Evolutionary conservation across 1,140 invertebrate genomes (phyloP), one percentile per base, ranked within the genome.

Genomic region (Leptestheria dahalacensis): DNA sequence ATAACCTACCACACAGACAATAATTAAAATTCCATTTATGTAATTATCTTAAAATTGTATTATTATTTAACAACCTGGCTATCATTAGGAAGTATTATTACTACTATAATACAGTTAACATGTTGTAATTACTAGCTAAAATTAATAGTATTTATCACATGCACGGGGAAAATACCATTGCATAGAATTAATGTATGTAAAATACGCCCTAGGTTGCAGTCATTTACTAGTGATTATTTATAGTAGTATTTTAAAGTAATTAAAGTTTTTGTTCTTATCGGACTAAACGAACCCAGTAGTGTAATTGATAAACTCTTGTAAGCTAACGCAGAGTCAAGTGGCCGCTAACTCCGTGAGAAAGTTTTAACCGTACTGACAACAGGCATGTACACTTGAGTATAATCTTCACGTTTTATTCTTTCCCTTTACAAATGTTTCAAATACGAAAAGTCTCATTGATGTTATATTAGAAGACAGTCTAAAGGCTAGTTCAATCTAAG

Each of bases 1-100:
- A 72, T 54, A 89, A 73, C 77, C 87, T 90, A 65, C 29, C n/a
- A n/a, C n/a, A n/a, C n/a, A n/a, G 71, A 70, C 41, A 51, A 24
- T 9, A 57, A 60, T 25, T 0, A 20, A 33, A 12, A 12, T 41
- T n/a, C n/a, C n/a, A n/a, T 41, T 41, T 9, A 9, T 41, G 15
- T 41, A 41, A 41, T 41, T 9, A 41, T 41, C 6, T 9, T 9
- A 9, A 41, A 41, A 9, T 41, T 41, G 6, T 41, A 41, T 41
- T 41, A 41, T 9, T 9, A 41, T 41, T 41, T 41, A 41, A 41
- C 15, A 41, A 41, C 6, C 15, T 41, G 15, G 15, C 6, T 9
- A 15, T 41, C 15, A 41, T 41, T 41, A 9, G 6, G 6, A 15
- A 9, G 33, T 41, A 41, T 9, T 41, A 41, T 41, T 41, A n/a